Conservation (phyloP, 1,140 invertebrate genomes). For the Caenorhabditis tropicalis region DNA sequence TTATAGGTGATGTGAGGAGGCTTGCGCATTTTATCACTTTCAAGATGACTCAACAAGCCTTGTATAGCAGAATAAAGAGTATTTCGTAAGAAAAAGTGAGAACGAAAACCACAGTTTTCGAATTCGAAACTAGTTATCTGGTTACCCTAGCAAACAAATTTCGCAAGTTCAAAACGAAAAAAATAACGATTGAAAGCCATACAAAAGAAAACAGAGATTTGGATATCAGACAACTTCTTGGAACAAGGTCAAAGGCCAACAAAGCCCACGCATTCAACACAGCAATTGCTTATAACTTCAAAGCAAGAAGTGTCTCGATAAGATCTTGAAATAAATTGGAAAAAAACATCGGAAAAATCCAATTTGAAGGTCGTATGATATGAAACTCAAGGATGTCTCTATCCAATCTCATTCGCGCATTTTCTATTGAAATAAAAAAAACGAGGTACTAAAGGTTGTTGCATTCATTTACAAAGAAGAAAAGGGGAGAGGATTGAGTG, state of each 20-base stretch:
- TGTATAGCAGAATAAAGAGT: neutral
- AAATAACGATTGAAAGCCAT: no score
- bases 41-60: neutral
- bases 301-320: neutral
- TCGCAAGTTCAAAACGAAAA: no score
- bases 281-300: neutral
- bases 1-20: neutral
- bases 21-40: conserved; percentile 11
- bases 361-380: neutral
- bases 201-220: no score
- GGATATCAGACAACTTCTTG: no score
- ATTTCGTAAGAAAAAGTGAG: neutral
- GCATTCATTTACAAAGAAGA: neutral
- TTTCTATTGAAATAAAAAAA: neutral
- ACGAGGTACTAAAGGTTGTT: conserved; percentile 14
- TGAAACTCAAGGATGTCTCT: conserved; percentile 9
- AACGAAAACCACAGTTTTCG: neutral
- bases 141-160: no score
- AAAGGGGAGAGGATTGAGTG: conserved; percentile 7
- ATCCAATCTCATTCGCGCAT: neutral
- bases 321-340: neutral
- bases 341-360: neutral
- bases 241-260: neutral
- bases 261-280: neutral
- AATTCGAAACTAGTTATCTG: no score